Percentiles rank a stretch among this genome's conserved stretches.
Evolutionary conservation across 2,797 vertebrate species (phyloP).

Genomic region (Aulostomus chinensis): DNA sequence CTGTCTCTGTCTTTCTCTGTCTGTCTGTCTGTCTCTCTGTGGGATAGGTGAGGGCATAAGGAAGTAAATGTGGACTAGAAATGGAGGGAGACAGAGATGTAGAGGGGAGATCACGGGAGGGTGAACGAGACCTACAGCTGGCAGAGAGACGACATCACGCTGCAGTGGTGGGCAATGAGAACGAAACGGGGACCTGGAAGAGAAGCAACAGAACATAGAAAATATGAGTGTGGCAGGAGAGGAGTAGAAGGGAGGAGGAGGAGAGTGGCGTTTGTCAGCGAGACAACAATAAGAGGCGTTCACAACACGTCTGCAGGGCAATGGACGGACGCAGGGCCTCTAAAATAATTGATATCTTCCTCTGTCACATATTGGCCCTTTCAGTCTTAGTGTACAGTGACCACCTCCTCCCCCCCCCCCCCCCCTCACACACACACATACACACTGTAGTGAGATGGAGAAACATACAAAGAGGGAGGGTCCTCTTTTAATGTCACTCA

Average conservation of each 20-base stretch:
- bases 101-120: not conserved
- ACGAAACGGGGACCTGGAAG: not conserved
- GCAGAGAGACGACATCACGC: slow-evolving; percentile 18
- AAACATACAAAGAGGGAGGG: slow-evolving; percentile 48
- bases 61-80: not conserved
- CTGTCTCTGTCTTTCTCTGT: slow-evolving; percentile 10
- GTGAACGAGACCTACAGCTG: not conserved
- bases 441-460: slow-evolving; percentile 19
- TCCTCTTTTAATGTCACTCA: slow-evolving; percentile 69
- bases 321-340: slow-evolving; percentile 49
- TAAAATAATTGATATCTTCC: slow-evolving; percentile 71
- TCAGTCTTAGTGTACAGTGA: too few relatives aligned
- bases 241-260: slow-evolving; percentile 37
- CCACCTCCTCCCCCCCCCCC: too few relatives aligned
- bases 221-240: slow-evolving; percentile 36
- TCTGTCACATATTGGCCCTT: slow-evolving; percentile 13
- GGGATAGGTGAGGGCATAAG: not conserved
- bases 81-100: not conserved
- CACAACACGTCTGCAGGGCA: slow-evolving; percentile 71
- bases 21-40: slow-evolving; percentile 14
- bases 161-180: slow-evolving; percentile 11
- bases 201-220: not conserved
- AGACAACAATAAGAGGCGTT: slow-evolving; percentile 72
- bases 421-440: slow-evolving; percentile 3
- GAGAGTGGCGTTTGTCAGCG: slow-evolving; percentile 53